These are phyloP conservation scores for Polia nebulosa DNA, from an alignment of 2,888 invertebrate species.

Conservation along the genomic window DNA sequence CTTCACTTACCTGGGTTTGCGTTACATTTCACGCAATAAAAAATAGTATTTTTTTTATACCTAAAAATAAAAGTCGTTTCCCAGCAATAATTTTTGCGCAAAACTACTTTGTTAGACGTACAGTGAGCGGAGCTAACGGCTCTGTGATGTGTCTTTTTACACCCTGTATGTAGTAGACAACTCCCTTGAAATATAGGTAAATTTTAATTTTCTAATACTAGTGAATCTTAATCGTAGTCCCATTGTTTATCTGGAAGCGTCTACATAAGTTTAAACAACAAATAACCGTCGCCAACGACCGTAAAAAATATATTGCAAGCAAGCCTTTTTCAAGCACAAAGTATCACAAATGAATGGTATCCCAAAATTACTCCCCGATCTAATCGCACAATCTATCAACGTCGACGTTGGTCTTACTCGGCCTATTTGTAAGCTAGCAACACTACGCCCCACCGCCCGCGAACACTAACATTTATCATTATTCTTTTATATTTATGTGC, in stretches of 20 bases:
- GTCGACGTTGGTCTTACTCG: slow-evolving; percentile 68
- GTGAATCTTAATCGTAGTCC: background rate
- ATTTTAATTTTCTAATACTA: too few species aligned
- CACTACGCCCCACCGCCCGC: slow-evolving; percentile 44
- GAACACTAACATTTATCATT: slow-evolving; percentile 72
- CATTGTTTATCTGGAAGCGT: background rate
- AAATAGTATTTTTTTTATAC: too few species aligned
- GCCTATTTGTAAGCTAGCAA: slow-evolving; percentile 69
- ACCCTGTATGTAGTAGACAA: too few species aligned
- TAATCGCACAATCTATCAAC: slow-evolving; percentile 75
- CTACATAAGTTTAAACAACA: slow-evolving; percentile 2
- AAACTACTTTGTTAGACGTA: too few species aligned
- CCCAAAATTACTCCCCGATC: slow-evolving; percentile 64
- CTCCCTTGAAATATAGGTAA: too few species aligned
- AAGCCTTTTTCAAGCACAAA: slow-evolving; percentile 48
- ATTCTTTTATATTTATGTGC: slow-evolving; percentile 72
- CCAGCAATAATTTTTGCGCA: too few species aligned
- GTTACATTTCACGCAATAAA: too few species aligned
- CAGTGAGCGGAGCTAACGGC: too few species aligned
- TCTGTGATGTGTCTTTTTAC: too few species aligned
- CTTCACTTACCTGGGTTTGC: too few species aligned
- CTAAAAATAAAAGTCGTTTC: too few species aligned
- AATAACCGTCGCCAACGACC: slow-evolving; percentile 7
- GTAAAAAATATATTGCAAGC: slow-evolving; percentile 24
- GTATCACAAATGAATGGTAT: slow-evolving; percentile 61